A percentile compares a stretch with the other conserved stretches of the same genome.
Conservation (phyloP, 1,140 invertebrate species). For the Bombus fervidus region DNA sequence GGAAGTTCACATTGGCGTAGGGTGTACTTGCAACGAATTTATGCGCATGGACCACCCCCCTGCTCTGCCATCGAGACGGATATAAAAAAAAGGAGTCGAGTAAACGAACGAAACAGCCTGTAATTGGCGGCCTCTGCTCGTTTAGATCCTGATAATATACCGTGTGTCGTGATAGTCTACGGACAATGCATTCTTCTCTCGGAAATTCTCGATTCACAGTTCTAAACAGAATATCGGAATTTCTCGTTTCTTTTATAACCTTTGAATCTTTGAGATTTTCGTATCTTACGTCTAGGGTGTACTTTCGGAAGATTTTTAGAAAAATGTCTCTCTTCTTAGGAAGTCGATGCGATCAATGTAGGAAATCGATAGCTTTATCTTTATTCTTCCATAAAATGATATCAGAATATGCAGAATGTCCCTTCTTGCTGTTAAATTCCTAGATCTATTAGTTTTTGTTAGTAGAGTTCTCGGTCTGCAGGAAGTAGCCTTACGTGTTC, state of each 20-base stretch:
- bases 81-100: slow-evolving; percentile 45
- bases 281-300: not conserved
- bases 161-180: not conserved
- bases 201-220: not conserved
- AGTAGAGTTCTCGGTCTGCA: not conserved
- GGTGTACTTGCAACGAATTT: slow-evolving; percentile 75
- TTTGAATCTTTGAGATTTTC: not conserved
- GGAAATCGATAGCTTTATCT: not conserved
- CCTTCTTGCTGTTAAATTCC: not conserved
- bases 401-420: not conserved
- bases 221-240: slow-evolving; percentile 8
- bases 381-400: not conserved
- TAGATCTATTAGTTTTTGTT: not conserved
- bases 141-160: slow-evolving; percentile 20
- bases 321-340: not conserved
- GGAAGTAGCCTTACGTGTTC: not conserved
- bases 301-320: not conserved
- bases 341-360: too few relatives aligned
- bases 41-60: slow-evolving; percentile 65
- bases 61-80: not conserved
- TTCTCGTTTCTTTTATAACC: not conserved
- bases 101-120: slow-evolving; percentile 63
- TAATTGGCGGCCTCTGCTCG: slow-evolving; percentile 35
- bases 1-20: slow-evolving; percentile 77
- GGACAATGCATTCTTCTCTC: not conserved